These are phyloP conservation scores for Drosophila maculinotata DNA, from an alignment of 2,888 invertebrate species.

Conservation along the genomic window DNA sequence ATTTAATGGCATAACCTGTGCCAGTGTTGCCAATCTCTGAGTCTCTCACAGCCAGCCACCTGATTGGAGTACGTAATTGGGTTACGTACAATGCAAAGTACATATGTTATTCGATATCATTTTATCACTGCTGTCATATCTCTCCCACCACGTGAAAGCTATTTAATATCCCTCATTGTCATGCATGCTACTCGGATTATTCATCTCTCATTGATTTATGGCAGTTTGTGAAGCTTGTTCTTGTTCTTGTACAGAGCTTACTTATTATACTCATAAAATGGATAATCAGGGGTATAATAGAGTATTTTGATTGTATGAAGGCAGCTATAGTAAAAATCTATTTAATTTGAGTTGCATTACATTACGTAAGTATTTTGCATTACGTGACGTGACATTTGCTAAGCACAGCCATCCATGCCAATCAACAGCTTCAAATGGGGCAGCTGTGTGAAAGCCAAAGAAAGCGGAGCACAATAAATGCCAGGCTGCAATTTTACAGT, in stretches of 20 bases:
- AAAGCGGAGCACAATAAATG: slow-evolving; percentile 52
- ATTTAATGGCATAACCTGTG: slow-evolving; percentile 71
- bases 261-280: no score
- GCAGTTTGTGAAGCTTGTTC: background rate
- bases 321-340: no score
- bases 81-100: slow-evolving; percentile 30
- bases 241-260: no score
- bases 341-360: slow-evolving; percentile 29
- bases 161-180: background rate
- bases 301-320: no score
- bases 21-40: slow-evolving; percentile 36
- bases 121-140: slow-evolving; percentile 22
- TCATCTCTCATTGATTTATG: background rate
- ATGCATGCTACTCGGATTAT: background rate
- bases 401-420: slow-evolving; percentile 42
- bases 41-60: background rate
- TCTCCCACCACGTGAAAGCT: slow-evolving; percentile 7
- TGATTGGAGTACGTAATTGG: slow-evolving; percentile 50
- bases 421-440: slow-evolving; percentile 34
- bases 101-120: slow-evolving; percentile 37
- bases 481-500: slow-evolving; percentile 65
- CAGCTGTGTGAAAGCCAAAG: slow-evolving; percentile 17
- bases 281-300: no score
- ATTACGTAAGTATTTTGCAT: slow-evolving; percentile 26
- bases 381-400: slow-evolving; percentile 38